phyloP scores from a whole-genome alignment of 2,797 vertebrate species.

The Lithobates pipiens region DNA sequence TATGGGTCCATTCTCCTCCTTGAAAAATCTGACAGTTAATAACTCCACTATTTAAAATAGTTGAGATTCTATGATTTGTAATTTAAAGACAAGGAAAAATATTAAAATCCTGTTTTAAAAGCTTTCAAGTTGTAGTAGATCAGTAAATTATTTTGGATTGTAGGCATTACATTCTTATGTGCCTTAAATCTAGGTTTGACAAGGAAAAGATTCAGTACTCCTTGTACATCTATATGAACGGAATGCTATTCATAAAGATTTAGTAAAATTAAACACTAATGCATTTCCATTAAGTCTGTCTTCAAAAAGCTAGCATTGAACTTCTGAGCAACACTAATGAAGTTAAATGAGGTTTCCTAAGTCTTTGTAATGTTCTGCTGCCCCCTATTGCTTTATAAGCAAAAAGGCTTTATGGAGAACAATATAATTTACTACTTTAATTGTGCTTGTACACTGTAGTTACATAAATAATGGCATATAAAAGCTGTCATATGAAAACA shows the following conservation, averaged over 20 bases:
- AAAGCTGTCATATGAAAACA: conserved; percentile 29
- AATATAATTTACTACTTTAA: conserved; percentile 51
- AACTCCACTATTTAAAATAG: no score
- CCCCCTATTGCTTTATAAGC: conserved; percentile 53
- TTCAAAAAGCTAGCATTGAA: conserved; percentile 30
- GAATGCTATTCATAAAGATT: conserved; percentile 36
- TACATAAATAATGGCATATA: conserved; percentile 45
- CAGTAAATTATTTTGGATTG: neutral
- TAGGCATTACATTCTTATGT: neutral
- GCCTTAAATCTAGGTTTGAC: neutral
- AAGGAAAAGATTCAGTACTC: neutral
- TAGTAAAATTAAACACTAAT: conserved; percentile 46
- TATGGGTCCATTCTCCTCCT: no score
- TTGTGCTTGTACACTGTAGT: conserved; percentile 16
- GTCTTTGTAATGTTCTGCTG: conserved; percentile 51
- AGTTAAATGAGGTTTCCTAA: conserved; percentile 17
- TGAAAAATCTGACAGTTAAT: no score
- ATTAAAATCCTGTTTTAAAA: no score
- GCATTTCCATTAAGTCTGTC: conserved; percentile 37
- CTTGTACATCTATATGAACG: conserved; percentile 15
- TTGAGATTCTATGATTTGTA: neutral
- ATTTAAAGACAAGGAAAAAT: neutral
- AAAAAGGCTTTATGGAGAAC: conserved; percentile 35
- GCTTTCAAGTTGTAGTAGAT: neutral
- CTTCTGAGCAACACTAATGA: conserved; percentile 26